Evolutionary conservation across 2,113 vertebrate species (phyloP), one percentile per base, ranked within the genome.

Genomic region (Peucedramus taeniatus): DNA sequence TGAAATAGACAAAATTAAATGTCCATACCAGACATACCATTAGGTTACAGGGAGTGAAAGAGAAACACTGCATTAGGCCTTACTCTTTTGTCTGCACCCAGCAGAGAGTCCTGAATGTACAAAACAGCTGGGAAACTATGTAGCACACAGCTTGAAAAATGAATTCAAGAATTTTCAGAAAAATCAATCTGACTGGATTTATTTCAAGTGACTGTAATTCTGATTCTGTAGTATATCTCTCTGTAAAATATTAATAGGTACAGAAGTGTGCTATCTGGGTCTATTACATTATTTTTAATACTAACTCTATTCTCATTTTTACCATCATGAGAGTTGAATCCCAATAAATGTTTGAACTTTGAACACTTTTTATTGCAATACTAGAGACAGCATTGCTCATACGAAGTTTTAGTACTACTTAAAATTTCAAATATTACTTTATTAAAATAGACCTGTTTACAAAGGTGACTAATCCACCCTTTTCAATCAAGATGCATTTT

Each of bases 121-220:
- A 98, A 98, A 98, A 98, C 98, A 98, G 98, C 97, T 98, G 97
- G 96, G 87, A 70, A 96, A 92, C 90, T 85, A 37, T 83, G 70
- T 47, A 71, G 68, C 40, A 44, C 39, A 74, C 53, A 76, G 77
- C 49, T 81, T 93, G 81, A 92, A 47, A 66, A 82, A 94, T 70
- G 15, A 65, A 68, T 56, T 56, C n/a, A 78, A 81, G 76, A 35
- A 61, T 40, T 11, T 82, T 47, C 6, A 1, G 2, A 17, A 5
- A 87, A 82, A 76, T 69, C 50, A 57, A 14, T 85, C 74, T 87
- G 51, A 87, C 94, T 71, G 10, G 78, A 9, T 19, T 74, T 57
- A 57, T 89, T 90, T 81, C 56, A 92, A 85, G 61, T 50, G 5
- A 39, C 79, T 26, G 18, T 89, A 94, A 75, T 85, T 80, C 66